Base-by-base conservation (phyloP, 1,140 invertebrate genomes). In the Drosophila mauritiana region DNA sequence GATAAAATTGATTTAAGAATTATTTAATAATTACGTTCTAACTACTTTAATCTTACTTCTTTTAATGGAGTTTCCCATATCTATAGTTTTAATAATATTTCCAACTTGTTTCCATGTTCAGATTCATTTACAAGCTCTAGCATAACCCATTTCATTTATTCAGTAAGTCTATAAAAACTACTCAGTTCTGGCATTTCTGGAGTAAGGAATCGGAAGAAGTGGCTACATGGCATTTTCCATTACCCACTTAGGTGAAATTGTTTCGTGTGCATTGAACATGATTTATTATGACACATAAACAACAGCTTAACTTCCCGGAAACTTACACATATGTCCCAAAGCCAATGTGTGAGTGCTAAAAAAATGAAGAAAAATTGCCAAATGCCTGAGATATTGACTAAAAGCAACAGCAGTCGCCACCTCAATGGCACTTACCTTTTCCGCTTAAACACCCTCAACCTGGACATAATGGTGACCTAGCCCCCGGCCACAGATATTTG, bases 251-350 rank as follows among this genome's bases (percentile, higher is more conserved):
- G 57, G 43, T 58, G 75, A 48, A 89, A 79, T 88, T 86, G 84
- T 86, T 89, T 83, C 86, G 70, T 74, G 77, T 88, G 76, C 82
- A 90, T 75, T 86, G 88, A 75, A 86, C 88, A 90, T 90, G 86
- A 90, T 90, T 90, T 90, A 90, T 86, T 85, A 72, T 82, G 79
- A 90, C 86, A 91, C 82, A 90, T 91, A 83, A 90, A 90, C 86
- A 90, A 90, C 67, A 83, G 86, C 79, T 88, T 91, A 90, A 91
- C 88, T 90, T 91, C 88, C 86, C 72, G 62, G 49, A 72, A 79
- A 75, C 79, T 74, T 77, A 45, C 73, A 77, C 59, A 55, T 52
- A 73, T 48, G 64, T 31, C 45, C 17, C 17, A 10, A 45, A 17
- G 3, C 12, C 31, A 8, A 31, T 31, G 31, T 31, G 31, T 31